Base-by-base conservation (phyloP, 2,113 vertebrate genomes). In the Passer montanus region DNA sequence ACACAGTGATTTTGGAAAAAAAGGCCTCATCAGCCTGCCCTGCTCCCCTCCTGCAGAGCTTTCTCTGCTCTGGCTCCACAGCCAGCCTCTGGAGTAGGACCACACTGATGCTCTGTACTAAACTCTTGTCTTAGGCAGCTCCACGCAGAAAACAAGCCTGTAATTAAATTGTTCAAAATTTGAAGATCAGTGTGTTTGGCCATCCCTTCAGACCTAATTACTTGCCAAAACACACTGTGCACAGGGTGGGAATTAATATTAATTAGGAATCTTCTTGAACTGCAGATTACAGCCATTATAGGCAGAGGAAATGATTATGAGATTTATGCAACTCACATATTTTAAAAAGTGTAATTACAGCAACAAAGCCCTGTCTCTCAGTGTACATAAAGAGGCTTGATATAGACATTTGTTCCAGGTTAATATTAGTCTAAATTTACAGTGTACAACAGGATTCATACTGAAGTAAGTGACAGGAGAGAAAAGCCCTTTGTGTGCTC, bases 101-200 rank as follows among this genome's bases (percentile, higher is more conserved):
- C 0, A 0, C 28, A 4, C 56, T 33, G 47, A 27, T 70, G n/a
- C 37, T 74, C 23, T 56, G 52, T 31, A 5, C 73, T 86, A 50
- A 85, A 80, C 66, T 69, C 85, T 35, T 46, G 43, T 44, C 41
- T 49, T 49, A 58, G 70, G 44, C 86, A 89, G 90, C 62, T 81
- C 92, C 86, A 89, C 5, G 6, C 85, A 73, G 90, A 97, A 97
- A 94, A 89, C 79, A 96, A 95, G 69, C 69, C 92, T 68, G 31
- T 94, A 96, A 96, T 97, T 96, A 96, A 95, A 97, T 95, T 96
- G 93, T 96, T 96, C 94, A 58, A 50, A 94, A 96, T 92, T 64
- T 94, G 92, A 93, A 69, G 93, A 96, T 96, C 86, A 92, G 85
- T 86, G 85, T 93, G 90, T 93, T 97, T 97, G 85, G 92, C 93